phyloP scores from a whole-genome alignment of 2,888 invertebrate genomes.

The Xylota segnis region DNA sequence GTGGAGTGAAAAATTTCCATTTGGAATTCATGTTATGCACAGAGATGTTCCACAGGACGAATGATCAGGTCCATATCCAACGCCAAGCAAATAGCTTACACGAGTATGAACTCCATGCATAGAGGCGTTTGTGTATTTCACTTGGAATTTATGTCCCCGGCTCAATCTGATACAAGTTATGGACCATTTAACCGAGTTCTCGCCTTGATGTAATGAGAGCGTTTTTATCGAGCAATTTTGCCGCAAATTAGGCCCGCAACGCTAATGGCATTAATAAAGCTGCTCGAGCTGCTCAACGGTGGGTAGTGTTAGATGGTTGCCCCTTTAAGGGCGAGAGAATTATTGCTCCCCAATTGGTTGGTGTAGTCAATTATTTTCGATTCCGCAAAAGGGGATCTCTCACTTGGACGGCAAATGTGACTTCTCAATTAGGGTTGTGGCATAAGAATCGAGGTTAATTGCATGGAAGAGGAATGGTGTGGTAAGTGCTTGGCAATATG shows the following conservation, averaged over 20 bases:
- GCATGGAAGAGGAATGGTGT: conserved; percentile 71
- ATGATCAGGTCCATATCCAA: conserved; percentile 15
- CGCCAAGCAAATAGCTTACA: not conserved
- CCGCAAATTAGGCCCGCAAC: conserved; percentile 70
- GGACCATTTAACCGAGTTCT: conserved; percentile 64
- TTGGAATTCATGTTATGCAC: not conserved
- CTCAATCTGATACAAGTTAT: conserved; percentile 69
- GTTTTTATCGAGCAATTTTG: conserved; percentile 73
- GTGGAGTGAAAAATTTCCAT: not conserved
- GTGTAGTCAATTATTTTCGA: conserved; percentile 74
- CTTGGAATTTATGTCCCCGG: conserved; percentile 58
- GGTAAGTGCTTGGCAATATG: conserved; percentile 70
- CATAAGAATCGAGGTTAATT: conserved; percentile 73
- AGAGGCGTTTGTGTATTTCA: conserved; percentile 27
- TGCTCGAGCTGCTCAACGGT: not conserved
- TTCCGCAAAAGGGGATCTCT: conserved; percentile 31
- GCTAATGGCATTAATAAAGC: conserved; percentile 71
- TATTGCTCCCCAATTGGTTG: conserved; percentile 65
- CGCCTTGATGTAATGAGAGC: conserved; percentile 59
- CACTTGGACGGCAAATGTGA: conserved; percentile 46
- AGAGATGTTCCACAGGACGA: not conserved
- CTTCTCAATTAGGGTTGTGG: conserved; percentile 68
- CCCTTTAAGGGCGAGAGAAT: conserved; percentile 40
- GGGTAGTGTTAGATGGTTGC: conserved; percentile 1
- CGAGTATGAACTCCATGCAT: not conserved